Evolutionary conservation across 2,113 vertebrate species (phyloP), one percentile per base, ranked within the genome.

Genomic region (Corvus hawaiiensis): DNA sequence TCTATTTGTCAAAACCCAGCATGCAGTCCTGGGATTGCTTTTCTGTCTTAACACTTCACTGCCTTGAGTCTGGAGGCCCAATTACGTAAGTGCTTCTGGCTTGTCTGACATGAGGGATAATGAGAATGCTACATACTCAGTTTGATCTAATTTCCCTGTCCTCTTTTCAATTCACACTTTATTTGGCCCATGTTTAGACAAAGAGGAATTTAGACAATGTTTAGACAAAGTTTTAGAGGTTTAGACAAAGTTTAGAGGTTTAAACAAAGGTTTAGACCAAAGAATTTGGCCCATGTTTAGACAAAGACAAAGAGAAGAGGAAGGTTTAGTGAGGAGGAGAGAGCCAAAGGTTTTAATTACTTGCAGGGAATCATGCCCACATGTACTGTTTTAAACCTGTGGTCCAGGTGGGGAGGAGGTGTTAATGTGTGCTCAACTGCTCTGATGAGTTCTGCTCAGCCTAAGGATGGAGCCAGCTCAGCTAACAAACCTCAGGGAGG

Each of bases 111-210:
- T 64, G 82, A 93, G 89, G 94, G 78, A 90, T 95, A 96, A 96
- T 85, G 89, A 94, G 89, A 89, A 74, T 91, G 90, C 85, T 61
- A 16, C 76, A 27, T 90, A 74, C 71, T 35, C 93, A 33, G 80
- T 93, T 87, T 96, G 92, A 94, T 94, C 94, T 97, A 93, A 97
- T 94, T 96, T 97, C 90, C 89, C 78, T 19, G 79, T 89, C 96
- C 97, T 96, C 81, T 79, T 97, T 97, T 96, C 81, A 74, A 10
- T 87, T 81, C 88, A 84, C 74, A 55, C 48, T 80, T 92, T 91
- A 59, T 72, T 93, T 80, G 90, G 87, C 77, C 94, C 62, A 11
- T 77, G 84, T 75, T 96, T 75, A 95, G 77, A 89, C 77, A 93
- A 82, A 95, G 62, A n/a, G n/a, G n/a, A n/a, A n/a, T n/a, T n/a